Percentiles rank a stretch among this genome's conserved stretches.
phyloP scores from a whole-genome alignment of 1,140 invertebrate genomes.

The Hermetia illucens region DNA sequence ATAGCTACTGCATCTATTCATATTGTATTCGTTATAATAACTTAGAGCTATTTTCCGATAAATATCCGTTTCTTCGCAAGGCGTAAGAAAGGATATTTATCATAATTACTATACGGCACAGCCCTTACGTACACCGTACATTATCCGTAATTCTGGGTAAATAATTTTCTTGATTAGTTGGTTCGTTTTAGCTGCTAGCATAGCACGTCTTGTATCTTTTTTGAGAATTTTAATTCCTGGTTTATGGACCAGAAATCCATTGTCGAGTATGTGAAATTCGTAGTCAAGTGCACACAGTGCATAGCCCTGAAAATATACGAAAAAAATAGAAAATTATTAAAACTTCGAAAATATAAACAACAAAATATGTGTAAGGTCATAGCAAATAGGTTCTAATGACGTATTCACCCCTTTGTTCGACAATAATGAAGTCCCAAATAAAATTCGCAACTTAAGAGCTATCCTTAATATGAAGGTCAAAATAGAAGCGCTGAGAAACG shows the following conservation, averaged over 20 bases:
- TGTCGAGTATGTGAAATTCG: constrained; percentile 80
- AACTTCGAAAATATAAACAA: no score
- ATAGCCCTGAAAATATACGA: constrained; percentile 54
- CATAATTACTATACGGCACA: constrained; percentile 57
- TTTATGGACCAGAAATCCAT: constrained; percentile 76
- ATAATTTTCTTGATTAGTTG: constrained; percentile 66
- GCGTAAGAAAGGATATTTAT: constrained; percentile 5
- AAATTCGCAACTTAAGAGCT: no score
- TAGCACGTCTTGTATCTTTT: constrained; percentile 57
- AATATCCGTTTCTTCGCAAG: constrained; percentile 1
- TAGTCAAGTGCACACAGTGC: constrained; percentile 75
- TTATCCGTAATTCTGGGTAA: constrained; percentile 65
- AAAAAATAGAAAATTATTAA: constrained; percentile 6
- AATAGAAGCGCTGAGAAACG: no score
- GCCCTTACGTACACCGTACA: constrained; percentile 64
- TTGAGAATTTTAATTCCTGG: constrained; percentile 72
- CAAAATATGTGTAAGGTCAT: no score
- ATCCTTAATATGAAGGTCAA: no score
- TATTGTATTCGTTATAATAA: no score
- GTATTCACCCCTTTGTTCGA: no score
- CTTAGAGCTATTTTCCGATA: no score
- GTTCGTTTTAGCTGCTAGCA: constrained; percentile 63
- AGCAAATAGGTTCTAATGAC: no score
- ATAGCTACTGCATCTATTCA: no score
- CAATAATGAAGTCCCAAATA: no score